A percentile compares a stretch with the other conserved stretches of the same genome.
Conservation (phyloP, 2,797 vertebrate species). For the Lateolabrax maculatus region DNA sequence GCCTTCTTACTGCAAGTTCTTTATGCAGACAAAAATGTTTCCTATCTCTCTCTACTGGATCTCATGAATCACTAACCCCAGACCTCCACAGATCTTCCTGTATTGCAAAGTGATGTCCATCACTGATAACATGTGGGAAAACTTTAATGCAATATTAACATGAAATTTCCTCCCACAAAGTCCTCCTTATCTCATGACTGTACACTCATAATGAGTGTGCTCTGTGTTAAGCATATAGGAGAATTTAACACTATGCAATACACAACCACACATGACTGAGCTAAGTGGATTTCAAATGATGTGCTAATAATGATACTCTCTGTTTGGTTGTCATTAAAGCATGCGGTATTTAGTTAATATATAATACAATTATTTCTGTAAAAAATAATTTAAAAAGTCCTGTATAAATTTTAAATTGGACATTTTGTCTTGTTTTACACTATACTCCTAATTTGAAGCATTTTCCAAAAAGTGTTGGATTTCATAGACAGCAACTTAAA, state of each 20-base stretch:
- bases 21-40: conserved; percentile 2
- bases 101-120: not conserved
- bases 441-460: too few relatives aligned
- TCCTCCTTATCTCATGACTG: conserved; percentile 31
- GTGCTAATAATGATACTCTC: too few relatives aligned
- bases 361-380: not conserved
- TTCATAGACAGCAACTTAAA: too few relatives aligned
- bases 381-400: not conserved
- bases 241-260: not conserved
- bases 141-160: conserved; percentile 6
- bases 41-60: not conserved
- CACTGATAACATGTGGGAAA: not conserved
- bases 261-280: not conserved
- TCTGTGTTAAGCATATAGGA: conserved; percentile 5
- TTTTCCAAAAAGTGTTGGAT: too few relatives aligned
- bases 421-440: too few relatives aligned
- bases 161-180: conserved; percentile 16
- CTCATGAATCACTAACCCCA: conserved; percentile 14
- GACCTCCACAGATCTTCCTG: not conserved
- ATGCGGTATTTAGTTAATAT: too few relatives aligned
- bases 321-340: conserved; percentile 5
- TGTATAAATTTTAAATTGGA: not conserved
- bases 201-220: conserved; percentile 8
- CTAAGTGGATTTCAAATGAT: not conserved
- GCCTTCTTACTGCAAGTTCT: not conserved